Conservation (phyloP, 1,140 invertebrate species). For the Pseudomyrmex concolor region DNA sequence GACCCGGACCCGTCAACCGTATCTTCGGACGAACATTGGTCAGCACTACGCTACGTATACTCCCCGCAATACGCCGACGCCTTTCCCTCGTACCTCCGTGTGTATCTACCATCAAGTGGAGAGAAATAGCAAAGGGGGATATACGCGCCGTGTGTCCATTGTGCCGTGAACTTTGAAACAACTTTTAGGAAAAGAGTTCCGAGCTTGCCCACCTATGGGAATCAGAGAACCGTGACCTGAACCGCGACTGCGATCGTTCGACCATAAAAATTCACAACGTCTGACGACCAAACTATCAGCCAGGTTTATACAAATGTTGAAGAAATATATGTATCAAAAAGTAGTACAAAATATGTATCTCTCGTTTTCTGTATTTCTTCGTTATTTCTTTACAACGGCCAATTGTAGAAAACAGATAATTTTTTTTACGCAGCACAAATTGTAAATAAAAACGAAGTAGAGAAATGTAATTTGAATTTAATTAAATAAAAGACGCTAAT, state of each 20-base stretch:
- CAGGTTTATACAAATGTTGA: neutral
- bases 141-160: slow-evolving; percentile 79
- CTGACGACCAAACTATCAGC: neutral
- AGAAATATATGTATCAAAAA: neutral
- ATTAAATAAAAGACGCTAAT: slow-evolving; percentile 31
- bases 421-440: neutral
- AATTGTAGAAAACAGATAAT: no score
- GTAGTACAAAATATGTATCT: neutral
- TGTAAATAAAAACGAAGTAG: neutral
- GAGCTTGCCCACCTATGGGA: slow-evolving; percentile 47
- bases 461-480: slow-evolving; percentile 10
- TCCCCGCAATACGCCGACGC: slow-evolving; percentile 64
- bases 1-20: slow-evolving; percentile 81
- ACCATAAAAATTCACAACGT: slow-evolving; percentile 3
- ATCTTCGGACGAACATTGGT: slow-evolving; percentile 82
- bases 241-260: slow-evolving; percentile 37
- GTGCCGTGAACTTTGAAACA: slow-evolving; percentile 83
- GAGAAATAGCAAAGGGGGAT: slow-evolving; percentile 78
- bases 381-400: no score
- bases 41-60: slow-evolving; percentile 78
- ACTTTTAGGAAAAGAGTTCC: slow-evolving; percentile 79
- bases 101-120: slow-evolving; percentile 68
- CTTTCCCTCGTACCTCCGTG: slow-evolving; percentile 66
- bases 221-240: slow-evolving; percentile 57
- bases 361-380: neutral